These are phyloP conservation scores for Trichopoda pennipes DNA, from an alignment of 2,888 invertebrate genomes.

Conservation along the genomic window DNA sequence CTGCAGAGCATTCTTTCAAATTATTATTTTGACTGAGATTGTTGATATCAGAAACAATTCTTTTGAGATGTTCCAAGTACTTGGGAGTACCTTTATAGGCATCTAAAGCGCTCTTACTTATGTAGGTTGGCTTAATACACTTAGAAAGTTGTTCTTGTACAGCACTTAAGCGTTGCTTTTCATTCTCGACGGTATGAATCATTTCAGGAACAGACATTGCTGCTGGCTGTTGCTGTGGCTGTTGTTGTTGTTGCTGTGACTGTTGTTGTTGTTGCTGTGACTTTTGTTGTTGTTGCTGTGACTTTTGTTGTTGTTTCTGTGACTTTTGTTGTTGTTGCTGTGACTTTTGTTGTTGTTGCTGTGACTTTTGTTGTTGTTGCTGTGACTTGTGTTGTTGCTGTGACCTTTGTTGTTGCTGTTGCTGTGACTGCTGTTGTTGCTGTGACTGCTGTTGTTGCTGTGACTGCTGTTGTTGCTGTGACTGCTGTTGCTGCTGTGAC, in stretches of 20 bases:
- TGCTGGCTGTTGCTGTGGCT: neutral
- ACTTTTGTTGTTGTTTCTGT: no score
- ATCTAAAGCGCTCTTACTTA: constrained; percentile 23
- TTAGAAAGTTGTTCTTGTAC: constrained; percentile 71
- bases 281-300: neutral
- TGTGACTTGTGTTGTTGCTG: no score
- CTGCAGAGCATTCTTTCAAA: constrained; percentile 73
- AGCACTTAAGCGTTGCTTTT: constrained; percentile 72
- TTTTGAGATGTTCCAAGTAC: constrained; percentile 72
- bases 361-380: no score
- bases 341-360: no score
- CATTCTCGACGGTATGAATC: constrained; percentile 72
- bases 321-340: no score
- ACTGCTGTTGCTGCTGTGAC: neutral
- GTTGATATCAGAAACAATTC: constrained; percentile 73
- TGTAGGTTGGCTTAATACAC: neutral
- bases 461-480: no score
- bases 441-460: no score
- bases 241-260: no score
- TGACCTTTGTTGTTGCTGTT: neutral
- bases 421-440: no score
- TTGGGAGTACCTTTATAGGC: constrained; percentile 67
- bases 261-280: neutral
- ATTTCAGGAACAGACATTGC: constrained; percentile 66
- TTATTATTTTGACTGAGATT: constrained; percentile 73